Evolutionary conservation across 2,113 vertebrate species (phyloP).

Genomic region (Carassius auratus): DNA sequence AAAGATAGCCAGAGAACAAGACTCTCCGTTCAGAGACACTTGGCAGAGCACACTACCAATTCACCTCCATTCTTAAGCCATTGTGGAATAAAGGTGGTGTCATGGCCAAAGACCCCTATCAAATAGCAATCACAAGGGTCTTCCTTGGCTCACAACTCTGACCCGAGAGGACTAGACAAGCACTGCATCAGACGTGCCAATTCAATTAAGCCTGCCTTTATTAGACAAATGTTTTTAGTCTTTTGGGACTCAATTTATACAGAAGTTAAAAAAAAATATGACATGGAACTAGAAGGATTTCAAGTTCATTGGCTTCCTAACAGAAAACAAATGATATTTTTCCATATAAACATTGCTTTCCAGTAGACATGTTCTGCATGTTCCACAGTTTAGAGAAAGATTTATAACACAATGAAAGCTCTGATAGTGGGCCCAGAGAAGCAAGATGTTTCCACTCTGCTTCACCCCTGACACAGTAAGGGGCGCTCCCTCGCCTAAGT

Average conservation of each 20-base stretch:
- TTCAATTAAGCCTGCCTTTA: background rate
- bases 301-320: background rate
- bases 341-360: background rate
- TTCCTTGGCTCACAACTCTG: background rate
- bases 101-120: slow-evolving; percentile 32
- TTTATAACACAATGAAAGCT: slow-evolving; percentile 22
- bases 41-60: slow-evolving; percentile 52
- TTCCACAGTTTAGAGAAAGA: background rate
- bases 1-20: background rate
- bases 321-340: background rate
- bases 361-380: slow-evolving; percentile 13
- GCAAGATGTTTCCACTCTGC: slow-evolving; percentile 34
- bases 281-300: background rate
- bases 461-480: slow-evolving; percentile 42
- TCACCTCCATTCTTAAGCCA: slow-evolving; percentile 47
- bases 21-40: slow-evolving; percentile 52
- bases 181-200: background rate
- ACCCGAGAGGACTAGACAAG: background rate
- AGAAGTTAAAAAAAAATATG: background rate
- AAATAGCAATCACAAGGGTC: background rate
- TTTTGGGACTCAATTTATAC: too few relatives aligned
- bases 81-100: slow-evolving; percentile 30
- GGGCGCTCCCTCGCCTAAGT: slow-evolving; percentile 42
- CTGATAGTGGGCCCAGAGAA: background rate
- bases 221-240: background rate